Conservation (phyloP, 2,797 vertebrate genomes). For the Tamandua tetradactyla region DNA sequence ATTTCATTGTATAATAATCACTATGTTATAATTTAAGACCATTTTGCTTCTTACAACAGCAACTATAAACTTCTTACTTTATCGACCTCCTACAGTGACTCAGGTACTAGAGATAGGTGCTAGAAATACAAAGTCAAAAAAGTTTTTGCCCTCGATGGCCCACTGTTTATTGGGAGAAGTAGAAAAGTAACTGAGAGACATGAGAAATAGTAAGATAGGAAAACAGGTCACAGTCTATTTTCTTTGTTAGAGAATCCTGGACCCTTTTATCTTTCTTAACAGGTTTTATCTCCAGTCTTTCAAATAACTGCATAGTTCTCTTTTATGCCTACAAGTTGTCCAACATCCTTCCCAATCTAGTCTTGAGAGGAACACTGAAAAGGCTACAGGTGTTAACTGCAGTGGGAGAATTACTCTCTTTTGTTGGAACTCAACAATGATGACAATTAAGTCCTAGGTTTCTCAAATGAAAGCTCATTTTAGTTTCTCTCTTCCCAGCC, state of each 20-base stretch:
- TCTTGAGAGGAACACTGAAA: background rate
- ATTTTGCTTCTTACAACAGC: conserved; percentile 5
- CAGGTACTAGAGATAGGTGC: background rate
- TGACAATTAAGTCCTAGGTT: background rate
- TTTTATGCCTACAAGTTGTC: background rate
- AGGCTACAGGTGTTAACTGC: background rate
- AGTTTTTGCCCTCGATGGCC: background rate
- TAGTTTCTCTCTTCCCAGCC: background rate
- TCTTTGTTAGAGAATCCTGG: background rate
- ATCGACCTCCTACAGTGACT: background rate
- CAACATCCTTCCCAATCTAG: background rate
- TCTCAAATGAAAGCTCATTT: background rate
- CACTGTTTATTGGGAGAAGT: background rate
- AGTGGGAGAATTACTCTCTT: background rate
- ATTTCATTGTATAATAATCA: background rate
- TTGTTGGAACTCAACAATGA: background rate
- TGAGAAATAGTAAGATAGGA: background rate
- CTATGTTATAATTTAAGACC: background rate
- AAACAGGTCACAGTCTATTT: background rate
- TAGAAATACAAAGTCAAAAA: background rate
- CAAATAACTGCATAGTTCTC: background rate
- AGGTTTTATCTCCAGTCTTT: background rate
- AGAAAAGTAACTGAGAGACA: background rate
- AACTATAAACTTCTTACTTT: conserved; percentile 2
- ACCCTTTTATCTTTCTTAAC: background rate